phyloP scores from a whole-genome alignment of 1,140 invertebrate species.

The Campoletis sonorensis region DNA sequence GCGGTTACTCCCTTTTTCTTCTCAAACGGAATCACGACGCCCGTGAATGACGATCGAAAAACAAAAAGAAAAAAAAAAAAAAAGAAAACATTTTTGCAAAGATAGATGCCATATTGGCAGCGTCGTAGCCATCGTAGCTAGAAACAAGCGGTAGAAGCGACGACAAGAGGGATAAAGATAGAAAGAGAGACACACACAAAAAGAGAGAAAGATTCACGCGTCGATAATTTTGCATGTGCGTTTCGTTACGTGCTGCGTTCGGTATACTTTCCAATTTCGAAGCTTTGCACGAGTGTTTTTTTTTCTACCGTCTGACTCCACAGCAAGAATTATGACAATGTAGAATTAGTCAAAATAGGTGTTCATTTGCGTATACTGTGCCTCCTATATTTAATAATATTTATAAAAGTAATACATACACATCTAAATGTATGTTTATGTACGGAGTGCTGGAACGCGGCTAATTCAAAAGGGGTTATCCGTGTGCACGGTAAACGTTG shows the following conservation, averaged over 20 bases:
- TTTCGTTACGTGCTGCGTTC: background rate
- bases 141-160: background rate
- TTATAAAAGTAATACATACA: background rate
- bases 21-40: background rate
- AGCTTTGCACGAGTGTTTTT: background rate
- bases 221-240: slow-evolving; percentile 24
- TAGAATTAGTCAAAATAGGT: too few species aligned
- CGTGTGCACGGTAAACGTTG: slow-evolving; percentile 23
- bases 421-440: background rate
- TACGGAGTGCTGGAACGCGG: background rate
- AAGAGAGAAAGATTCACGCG: slow-evolving; percentile 18
- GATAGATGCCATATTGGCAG: slow-evolving; percentile 9
- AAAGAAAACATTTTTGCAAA: background rate
- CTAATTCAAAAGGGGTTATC: background rate
- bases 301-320: background rate
- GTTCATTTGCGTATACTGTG: too few species aligned
- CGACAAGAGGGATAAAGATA: too few species aligned
- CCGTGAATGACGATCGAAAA: background rate
- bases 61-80: background rate
- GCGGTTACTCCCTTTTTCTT: background rate
- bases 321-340: too few species aligned
- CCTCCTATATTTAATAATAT: too few species aligned
- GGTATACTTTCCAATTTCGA: slow-evolving; percentile 21
- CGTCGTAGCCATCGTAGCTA: background rate
- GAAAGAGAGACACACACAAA: background rate